Evolutionary conservation across 2,797 vertebrate species (phyloP).

Genomic region (Malurus splendens): DNA sequence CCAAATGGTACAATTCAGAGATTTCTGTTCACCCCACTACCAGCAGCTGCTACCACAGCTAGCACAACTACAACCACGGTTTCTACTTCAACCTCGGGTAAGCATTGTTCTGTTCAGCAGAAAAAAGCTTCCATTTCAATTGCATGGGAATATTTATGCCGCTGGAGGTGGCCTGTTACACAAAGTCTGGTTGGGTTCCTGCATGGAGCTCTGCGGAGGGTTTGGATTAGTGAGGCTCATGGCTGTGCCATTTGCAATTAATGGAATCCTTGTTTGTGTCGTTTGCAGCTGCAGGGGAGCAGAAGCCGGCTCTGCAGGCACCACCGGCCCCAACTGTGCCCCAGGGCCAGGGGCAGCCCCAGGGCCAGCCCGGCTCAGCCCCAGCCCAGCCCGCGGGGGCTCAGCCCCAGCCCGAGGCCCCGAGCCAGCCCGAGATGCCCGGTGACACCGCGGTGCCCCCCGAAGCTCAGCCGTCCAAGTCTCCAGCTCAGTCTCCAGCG

Average conservation of each 20-base stretch:
- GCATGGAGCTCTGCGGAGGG: not conserved
- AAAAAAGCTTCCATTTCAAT: accelerated
- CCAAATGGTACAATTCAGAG: constrained; percentile 94
- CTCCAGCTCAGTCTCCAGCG: constrained; percentile 62
- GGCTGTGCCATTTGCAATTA: not conserved
- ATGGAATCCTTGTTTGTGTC: not conserved
- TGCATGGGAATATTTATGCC: not conserved
- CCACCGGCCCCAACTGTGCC: constrained; percentile 72
- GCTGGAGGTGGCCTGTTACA: not conserved
- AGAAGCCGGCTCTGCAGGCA: constrained; percentile 73
- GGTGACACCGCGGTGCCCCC: constrained; percentile 39
- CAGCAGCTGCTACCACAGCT: constrained; percentile 72
- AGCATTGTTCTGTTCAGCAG: not conserved
- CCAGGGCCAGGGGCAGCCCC: constrained; percentile 60
- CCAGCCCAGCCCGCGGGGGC: not conserved
- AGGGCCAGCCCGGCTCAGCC: constrained; percentile 56
- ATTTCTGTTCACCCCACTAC: constrained; percentile 92
- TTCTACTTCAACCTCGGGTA: constrained; percentile 80
- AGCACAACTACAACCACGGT: constrained; percentile 75
- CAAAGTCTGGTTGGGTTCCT: not conserved
- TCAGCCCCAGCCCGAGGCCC: constrained; percentile 45
- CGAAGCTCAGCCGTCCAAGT: constrained; percentile 62
- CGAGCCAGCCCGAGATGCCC: constrained; percentile 49
- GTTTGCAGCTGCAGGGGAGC: constrained; percentile 66
- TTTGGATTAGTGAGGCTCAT: not conserved